phyloP scores from a whole-genome alignment of 1,140 invertebrate genomes.

The Rhagoletis zephyria region DNA sequence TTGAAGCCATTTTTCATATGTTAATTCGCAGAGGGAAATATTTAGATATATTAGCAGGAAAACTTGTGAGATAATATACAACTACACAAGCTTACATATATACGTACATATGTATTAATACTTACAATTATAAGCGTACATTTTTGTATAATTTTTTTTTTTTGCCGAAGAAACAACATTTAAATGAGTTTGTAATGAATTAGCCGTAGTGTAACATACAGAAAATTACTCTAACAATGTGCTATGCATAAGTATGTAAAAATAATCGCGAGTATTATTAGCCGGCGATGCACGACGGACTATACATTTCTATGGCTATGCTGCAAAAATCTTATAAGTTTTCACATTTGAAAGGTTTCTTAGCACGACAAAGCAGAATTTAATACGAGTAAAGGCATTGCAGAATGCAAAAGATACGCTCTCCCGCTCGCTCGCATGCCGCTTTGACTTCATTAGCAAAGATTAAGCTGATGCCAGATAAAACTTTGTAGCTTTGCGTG shows the following conservation, averaged over 20 bases:
- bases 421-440: not conserved
- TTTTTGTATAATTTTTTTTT: not conserved
- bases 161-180: not conserved
- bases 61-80: not conserved
- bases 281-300: not conserved
- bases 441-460: not conserved
- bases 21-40: not conserved
- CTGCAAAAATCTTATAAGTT: constrained; percentile 35
- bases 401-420: not conserved
- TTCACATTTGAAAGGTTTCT: constrained; percentile 45
- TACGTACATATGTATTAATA: not conserved
- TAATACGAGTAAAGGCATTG: not conserved
- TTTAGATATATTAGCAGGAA: not conserved
- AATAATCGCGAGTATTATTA: not conserved
- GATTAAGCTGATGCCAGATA: too few relatives aligned
- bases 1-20: constrained; percentile 22
- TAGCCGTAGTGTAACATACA: not conserved
- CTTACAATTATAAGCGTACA: not conserved
- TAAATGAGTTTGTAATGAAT: not conserved
- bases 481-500: too few relatives aligned
- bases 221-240: not conserved
- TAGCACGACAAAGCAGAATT: constrained; percentile 8
- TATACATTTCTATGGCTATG: not conserved
- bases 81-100: not conserved
- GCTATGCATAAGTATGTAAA: not conserved